phyloP scores from a whole-genome alignment of 2,113 vertebrate species.

The Scolopax mira region DNA sequence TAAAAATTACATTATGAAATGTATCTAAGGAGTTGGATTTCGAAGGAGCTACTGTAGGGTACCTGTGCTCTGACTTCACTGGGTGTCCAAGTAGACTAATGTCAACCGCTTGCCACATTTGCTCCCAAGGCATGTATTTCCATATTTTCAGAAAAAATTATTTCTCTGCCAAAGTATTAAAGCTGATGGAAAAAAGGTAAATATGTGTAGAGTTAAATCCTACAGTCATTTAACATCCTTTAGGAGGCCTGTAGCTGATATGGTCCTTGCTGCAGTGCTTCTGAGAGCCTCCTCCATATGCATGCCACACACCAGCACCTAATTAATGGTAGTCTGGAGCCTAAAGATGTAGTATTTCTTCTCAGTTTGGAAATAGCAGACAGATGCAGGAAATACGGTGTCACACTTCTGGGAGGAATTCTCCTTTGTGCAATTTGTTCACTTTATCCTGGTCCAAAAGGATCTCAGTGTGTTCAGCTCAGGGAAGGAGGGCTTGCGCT shows the following conservation, averaged over 20 bases:
- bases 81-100: background rate
- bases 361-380: conserved; percentile 60
- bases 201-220: background rate
- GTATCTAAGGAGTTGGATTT: background rate
- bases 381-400: conserved; percentile 52
- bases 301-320: background rate
- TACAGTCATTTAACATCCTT: background rate
- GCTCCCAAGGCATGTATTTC: background rate
- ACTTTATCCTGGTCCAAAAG: conserved; percentile 42
- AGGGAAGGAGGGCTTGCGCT: background rate
- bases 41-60: no score
- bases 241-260: background rate
- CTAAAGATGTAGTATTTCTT: conserved; percentile 54
- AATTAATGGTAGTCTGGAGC: conserved; percentile 55
- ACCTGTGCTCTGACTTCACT: background rate
- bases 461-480: background rate
- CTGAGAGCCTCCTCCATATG: background rate
- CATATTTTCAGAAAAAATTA: background rate
- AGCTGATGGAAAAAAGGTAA: background rate
- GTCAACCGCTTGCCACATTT: rapidly evolving
- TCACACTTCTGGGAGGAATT: conserved; percentile 31
- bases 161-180: background rate
- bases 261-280: background rate
- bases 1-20: background rate
- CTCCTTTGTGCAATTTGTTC: conserved; percentile 57